Percentiles rank a stretch among this genome's conserved stretches.
Conservation (phyloP, 1,140 invertebrate species). For the Caenorhabditis elegans region WBcel235 BX284604.4:13126001-13126500, state of each 20-base stretch:
- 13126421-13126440: not conserved
- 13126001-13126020: not conserved
- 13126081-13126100: not conserved
- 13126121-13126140: not conserved
- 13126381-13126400: not conserved
- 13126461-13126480: too few relatives aligned
- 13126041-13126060: not conserved
- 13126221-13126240: conserved; percentile 8
- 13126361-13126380: too few relatives aligned
- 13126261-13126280: not conserved
- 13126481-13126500: too few relatives aligned
- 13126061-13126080: not conserved
- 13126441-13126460: too few relatives aligned
- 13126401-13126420: not conserved
- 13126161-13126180: not conserved
- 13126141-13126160: not conserved
- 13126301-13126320: too few relatives aligned
- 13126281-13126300: not conserved
- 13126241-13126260: not conserved
- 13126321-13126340: not conserved
- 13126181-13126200: not conserved
- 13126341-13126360: not conserved
- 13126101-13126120: too few relatives aligned
- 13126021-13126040: not conserved
- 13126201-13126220: not conserved